phyloP scores from a whole-genome alignment of 2,113 vertebrate genomes.

The Apteryx mantelli region DNA sequence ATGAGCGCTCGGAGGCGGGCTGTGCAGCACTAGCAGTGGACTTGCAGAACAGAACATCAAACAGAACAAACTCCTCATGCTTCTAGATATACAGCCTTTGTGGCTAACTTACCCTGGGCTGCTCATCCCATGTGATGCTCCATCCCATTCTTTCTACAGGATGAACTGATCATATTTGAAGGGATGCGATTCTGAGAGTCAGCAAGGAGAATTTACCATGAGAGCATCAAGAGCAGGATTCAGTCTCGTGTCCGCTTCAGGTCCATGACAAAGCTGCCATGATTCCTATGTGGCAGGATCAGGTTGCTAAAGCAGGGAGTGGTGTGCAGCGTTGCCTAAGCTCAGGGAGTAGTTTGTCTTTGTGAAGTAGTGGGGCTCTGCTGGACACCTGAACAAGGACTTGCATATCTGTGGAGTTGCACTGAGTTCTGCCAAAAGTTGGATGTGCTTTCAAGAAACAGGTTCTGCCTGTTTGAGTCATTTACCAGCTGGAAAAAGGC shows the following conservation, averaged over 20 bases:
- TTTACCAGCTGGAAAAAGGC: background rate
- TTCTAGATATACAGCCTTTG: background rate
- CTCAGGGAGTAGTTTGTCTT: background rate
- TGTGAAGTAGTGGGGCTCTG: background rate
- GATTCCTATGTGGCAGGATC: background rate
- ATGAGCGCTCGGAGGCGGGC: fast-evolving
- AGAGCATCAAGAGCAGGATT: background rate
- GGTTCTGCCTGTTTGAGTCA: background rate
- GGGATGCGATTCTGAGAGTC: background rate
- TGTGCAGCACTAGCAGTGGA: background rate
- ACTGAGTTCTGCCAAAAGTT: background rate
- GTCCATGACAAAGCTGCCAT: background rate
- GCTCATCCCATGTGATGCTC: background rate
- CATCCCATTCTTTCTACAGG: background rate
- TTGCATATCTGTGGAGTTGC: background rate
- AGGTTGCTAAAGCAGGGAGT: background rate
- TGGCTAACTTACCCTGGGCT: background rate
- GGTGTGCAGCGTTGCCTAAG: fast-evolving
- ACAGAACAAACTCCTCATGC: background rate
- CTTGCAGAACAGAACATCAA: background rate
- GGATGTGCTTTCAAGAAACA: background rate
- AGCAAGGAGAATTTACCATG: background rate
- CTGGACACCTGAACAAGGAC: background rate
- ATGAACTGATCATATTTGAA: background rate
- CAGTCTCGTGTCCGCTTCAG: background rate